phyloP scores from a whole-genome alignment of 2,888 invertebrate species.

The Fragum fragum region DNA sequence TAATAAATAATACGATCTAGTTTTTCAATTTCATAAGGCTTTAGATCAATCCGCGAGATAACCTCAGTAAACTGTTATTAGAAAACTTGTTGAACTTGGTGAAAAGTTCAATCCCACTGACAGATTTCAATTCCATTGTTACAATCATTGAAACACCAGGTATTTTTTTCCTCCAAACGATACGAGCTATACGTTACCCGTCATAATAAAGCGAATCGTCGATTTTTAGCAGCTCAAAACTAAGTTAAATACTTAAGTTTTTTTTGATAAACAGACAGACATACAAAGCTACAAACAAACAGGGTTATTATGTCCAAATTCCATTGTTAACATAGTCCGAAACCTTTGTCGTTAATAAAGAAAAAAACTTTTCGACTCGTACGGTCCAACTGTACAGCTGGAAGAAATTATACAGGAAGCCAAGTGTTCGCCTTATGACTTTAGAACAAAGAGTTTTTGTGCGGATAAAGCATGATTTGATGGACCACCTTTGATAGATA shows the following conservation, averaged over 20 bases:
- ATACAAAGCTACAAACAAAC: no score
- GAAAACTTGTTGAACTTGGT: constrained; percentile 14
- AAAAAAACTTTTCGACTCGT: no score
- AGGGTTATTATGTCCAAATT: no score
- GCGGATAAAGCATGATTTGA: background rate
- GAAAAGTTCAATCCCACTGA: background rate
- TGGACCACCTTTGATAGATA: background rate
- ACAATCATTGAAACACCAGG: background rate
- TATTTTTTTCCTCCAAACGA: no score
- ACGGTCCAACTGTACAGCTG: no score
- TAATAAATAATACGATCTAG: constrained; percentile 23
- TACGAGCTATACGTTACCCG: no score
- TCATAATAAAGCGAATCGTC: no score
- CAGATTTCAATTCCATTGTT: background rate
- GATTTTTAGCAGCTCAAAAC: no score
- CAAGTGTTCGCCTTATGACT: background rate
- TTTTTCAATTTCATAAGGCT: constrained; percentile 23
- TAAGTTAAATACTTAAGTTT: no score
- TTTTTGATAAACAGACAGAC: no score
- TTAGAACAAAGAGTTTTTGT: background rate
- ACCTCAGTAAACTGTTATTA: constrained; percentile 4
- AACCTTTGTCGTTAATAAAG: no score
- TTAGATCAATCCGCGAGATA: constrained; percentile 3
- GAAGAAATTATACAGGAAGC: background rate
- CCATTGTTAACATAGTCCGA: no score